Evolutionary conservation across 2,113 vertebrate genomes (phyloP).

Genomic region (Xiphias gladius): DNA sequence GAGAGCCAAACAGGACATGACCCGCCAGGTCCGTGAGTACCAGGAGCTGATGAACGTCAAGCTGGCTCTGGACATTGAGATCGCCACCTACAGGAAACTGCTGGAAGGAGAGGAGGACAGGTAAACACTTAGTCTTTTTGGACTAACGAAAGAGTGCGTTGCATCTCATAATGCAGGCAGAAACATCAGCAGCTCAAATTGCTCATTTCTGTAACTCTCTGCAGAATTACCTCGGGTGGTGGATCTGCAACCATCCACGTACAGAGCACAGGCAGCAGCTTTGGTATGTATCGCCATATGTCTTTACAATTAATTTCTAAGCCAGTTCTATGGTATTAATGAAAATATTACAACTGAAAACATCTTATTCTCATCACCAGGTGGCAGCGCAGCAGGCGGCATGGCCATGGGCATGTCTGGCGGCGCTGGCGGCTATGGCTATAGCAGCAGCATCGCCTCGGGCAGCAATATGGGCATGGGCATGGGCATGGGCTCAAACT

Average conservation of each 20-base stretch:
- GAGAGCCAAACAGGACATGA: slow-evolving; percentile 93
- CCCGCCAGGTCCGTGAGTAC: slow-evolving; percentile 89
- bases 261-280: slow-evolving; percentile 36
- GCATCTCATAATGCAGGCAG: background rate
- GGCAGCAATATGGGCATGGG: slow-evolving; percentile 3
- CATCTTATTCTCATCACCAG: slow-evolving; percentile 26
- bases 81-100: slow-evolving; percentile 92
- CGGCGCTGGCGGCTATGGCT: background rate
- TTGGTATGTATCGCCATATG: slow-evolving; percentile 49
- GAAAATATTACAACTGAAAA: no score
- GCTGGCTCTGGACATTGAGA: slow-evolving; percentile 94
- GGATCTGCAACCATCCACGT: slow-evolving; percentile 71
- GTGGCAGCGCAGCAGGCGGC: background rate
- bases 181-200: background rate
- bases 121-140: slow-evolving; percentile 68
- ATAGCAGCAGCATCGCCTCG: background rate
- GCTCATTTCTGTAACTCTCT: background rate
- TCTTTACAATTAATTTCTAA: background rate
- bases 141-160: background rate
- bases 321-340: background rate
- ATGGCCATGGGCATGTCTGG: background rate
- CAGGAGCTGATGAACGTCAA: slow-evolving; percentile 94
- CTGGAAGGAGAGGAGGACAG: slow-evolving; percentile 93
- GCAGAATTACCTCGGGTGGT: slow-evolving; percentile 72
- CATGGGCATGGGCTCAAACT: no score